A percentile compares a stretch with the other conserved stretches of the same genome.
phyloP scores from a whole-genome alignment of 2,113 vertebrate genomes.

The Rhinopithecus roxellana region DNA sequence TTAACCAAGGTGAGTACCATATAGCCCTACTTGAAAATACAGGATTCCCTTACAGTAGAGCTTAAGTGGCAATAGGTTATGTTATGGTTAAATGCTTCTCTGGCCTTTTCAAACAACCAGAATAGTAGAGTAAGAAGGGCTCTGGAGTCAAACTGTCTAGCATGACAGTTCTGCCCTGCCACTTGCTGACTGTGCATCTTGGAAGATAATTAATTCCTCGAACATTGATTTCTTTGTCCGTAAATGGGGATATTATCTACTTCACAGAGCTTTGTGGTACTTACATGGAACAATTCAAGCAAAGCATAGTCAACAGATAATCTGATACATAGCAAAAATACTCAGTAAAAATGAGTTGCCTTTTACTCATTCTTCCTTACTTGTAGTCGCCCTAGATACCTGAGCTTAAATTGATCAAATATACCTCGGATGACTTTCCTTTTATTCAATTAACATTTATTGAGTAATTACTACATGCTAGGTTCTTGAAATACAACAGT shows the following conservation, averaged over 20 bases:
- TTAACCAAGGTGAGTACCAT: not conserved
- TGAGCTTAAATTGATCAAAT: not conserved
- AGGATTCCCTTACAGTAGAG: not conserved
- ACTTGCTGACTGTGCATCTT: not conserved
- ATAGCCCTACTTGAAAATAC: not conserved
- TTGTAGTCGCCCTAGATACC: not conserved
- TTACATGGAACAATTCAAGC: constrained; percentile 2
- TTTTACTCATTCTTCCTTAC: constrained; percentile 7
- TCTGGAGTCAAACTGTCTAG: not conserved
- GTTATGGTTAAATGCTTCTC: not conserved
- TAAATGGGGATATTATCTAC: not conserved
- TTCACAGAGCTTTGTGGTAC: not conserved
- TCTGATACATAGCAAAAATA: not conserved
- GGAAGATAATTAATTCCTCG: not conserved
- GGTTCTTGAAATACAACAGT: constrained; percentile 22
- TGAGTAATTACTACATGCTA: not conserved
- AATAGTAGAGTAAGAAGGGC: not conserved
- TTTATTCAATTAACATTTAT: constrained; percentile 46
- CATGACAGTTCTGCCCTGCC: not conserved
- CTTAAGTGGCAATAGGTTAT: not conserved
- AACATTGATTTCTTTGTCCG: not conserved
- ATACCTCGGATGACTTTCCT: not conserved
- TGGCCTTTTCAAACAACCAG: not conserved
- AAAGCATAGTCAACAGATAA: constrained; percentile 27
- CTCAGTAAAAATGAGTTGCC: constrained; percentile 9